These are phyloP conservation scores for Meta bourneti DNA, from an alignment of 2,888 invertebrate genomes.

Conservation along the genomic window DNA sequence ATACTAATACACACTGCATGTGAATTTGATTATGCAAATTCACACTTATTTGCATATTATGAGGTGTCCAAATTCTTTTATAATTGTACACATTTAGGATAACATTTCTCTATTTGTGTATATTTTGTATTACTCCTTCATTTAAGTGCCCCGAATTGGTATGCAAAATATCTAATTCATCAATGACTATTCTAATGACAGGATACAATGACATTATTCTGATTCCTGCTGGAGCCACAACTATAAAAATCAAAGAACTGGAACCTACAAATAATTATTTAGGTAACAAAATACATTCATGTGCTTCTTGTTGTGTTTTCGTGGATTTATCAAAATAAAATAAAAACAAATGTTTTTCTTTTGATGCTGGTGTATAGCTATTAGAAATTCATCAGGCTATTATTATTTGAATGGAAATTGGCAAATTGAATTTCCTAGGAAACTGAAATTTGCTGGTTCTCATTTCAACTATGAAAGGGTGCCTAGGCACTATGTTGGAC, in stretches of 20 bases:
- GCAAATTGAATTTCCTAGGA: conserved; percentile 93
- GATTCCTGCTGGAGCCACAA: conserved; percentile 95
- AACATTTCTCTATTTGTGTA: too few relatives aligned
- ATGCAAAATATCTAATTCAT: background rate
- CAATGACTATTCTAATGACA: conserved; percentile 79
- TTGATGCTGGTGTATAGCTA: conserved; percentile 83
- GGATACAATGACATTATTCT: conserved; percentile 96
- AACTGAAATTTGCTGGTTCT: conserved; percentile 89
- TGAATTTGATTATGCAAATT: too few relatives aligned
- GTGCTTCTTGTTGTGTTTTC: background rate
- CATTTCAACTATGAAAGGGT: conserved; percentile 93
- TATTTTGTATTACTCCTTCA: too few relatives aligned
- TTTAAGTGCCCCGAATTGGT: too few relatives aligned
- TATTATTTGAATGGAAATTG: conserved; percentile 97
- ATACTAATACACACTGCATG: too few relatives aligned
- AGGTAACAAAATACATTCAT: conserved; percentile 82
- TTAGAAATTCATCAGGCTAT: conserved; percentile 89
- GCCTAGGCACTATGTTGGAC: conserved; percentile 89
- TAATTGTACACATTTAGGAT: too few relatives aligned
- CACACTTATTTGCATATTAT: too few relatives aligned
- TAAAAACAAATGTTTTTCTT: conserved; percentile 16
- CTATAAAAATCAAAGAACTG: conserved; percentile 89
- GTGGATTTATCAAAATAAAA: background rate
- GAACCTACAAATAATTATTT: conserved; percentile 93
- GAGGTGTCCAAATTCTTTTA: too few relatives aligned